Conservation (phyloP, 1,140 invertebrate species). For the Drosophila paulistorum region DNA sequence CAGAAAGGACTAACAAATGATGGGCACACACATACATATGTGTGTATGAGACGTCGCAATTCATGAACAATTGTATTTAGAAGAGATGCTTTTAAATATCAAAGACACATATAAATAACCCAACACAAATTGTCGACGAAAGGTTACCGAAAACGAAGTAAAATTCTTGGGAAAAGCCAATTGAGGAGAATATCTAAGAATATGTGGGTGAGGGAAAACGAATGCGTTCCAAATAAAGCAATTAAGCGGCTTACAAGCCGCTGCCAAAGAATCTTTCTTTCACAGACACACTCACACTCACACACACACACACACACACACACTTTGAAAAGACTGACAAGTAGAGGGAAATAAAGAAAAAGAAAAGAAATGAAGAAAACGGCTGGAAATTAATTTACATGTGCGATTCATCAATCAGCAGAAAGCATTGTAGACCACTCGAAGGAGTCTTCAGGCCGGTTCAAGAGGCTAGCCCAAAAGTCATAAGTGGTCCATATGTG, state of each 20-base stretch:
- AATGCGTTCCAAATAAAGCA: slow-evolving; percentile 69
- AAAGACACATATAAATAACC: slow-evolving; percentile 67
- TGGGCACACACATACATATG: slow-evolving; percentile 29
- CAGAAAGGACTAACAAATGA: slow-evolving; percentile 37
- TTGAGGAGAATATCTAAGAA: slow-evolving; percentile 43
- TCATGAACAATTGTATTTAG: slow-evolving; percentile 54
- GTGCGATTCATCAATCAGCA: slow-evolving; percentile 78
- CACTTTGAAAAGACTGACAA: slow-evolving; percentile 65
- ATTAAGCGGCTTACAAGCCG: slow-evolving; percentile 78
- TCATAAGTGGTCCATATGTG: slow-evolving; percentile 65
- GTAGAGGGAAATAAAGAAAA: slow-evolving; percentile 37
- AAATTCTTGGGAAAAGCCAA: slow-evolving; percentile 67
- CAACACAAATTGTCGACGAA: background rate
- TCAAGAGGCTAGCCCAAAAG: slow-evolving; percentile 64
- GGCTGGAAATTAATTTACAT: slow-evolving; percentile 80
- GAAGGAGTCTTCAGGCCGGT: slow-evolving; percentile 30
- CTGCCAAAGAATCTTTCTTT: slow-evolving; percentile 8
- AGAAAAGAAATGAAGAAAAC: slow-evolving; percentile 70
- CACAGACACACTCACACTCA: slow-evolving; percentile 15
- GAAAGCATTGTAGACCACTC: slow-evolving; percentile 27
- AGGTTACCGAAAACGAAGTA: background rate
- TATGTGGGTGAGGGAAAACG: slow-evolving; percentile 27
- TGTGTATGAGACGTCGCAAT: slow-evolving; percentile 45
- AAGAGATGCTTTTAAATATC: slow-evolving; percentile 74
- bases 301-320: slow-evolving; percentile 12